phyloP scores from a whole-genome alignment of 2,113 vertebrate genomes.

The Etheostoma cragini region DNA sequence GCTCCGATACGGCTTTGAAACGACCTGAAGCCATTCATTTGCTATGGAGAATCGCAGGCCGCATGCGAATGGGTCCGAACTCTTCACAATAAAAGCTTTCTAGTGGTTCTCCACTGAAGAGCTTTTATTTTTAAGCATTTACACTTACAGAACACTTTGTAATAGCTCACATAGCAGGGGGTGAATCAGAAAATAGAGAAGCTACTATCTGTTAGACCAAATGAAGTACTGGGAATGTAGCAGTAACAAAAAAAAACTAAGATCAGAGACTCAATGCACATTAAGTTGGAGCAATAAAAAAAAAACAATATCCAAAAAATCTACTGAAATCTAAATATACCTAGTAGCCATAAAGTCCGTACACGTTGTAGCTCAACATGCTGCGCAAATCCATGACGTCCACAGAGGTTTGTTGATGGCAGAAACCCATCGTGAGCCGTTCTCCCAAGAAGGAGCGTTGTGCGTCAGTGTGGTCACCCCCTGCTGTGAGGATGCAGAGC shows the following conservation, averaged over 20 bases:
- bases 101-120: not conserved
- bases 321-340: constrained; percentile 9
- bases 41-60: no score
- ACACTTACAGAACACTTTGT: not conserved
- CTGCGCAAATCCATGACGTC: constrained; percentile 26
- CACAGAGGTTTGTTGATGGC: constrained; percentile 5
- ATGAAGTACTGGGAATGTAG: not conserved
- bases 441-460: constrained; percentile 18
- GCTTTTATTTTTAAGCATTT: constrained; percentile 29
- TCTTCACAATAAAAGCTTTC: constrained; percentile 18
- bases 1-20: no score
- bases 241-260: not conserved
- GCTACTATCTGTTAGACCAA: not conserved
- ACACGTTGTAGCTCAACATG: not conserved
- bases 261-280: not conserved
- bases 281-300: not conserved
- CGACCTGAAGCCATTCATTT: no score
- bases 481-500: constrained; percentile 28
- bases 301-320: not conserved
- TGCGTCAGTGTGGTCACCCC: constrained; percentile 30
- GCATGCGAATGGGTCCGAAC: no score
- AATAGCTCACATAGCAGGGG: not conserved
- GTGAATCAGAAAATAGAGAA: not conserved
- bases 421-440: constrained; percentile 6
- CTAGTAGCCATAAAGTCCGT: not conserved